These are phyloP conservation scores for Platycheirus rosarum DNA, from an alignment of 2,888 invertebrate species.

Conservation along the genomic window DNA sequence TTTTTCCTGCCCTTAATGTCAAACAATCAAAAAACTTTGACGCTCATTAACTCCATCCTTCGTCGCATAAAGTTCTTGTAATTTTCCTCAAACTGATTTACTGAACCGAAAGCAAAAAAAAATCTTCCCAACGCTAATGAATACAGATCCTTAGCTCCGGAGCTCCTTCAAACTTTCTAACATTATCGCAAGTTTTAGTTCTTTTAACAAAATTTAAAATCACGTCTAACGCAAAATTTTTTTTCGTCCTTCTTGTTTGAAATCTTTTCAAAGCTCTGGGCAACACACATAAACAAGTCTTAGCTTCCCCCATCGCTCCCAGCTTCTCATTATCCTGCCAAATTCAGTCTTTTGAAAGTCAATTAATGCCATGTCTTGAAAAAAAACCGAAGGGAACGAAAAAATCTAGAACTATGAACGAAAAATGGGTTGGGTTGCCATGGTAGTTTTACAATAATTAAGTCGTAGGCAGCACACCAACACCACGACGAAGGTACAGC, in stretches of 20 bases:
- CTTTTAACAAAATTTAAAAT: conserved; percentile 21
- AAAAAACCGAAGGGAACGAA: background rate
- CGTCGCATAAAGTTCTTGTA: background rate
- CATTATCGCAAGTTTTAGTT: conserved; percentile 15
- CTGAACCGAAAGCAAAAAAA: background rate
- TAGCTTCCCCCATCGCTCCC: background rate
- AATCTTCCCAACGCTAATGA: conserved; percentile 4
- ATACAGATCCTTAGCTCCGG: conserved; percentile 6
- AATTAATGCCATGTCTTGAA: conserved; percentile 10
- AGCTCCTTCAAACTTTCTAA: conserved; percentile 7
- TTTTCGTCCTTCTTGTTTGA: too few relatives aligned
- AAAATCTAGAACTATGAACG: conserved; percentile 17
- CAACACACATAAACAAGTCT: conserved; percentile 22
- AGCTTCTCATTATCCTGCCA: conserved; percentile 17
- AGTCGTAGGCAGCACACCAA: conserved; percentile 29
- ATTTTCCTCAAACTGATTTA: background rate
- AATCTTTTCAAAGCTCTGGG: conserved; percentile 11
- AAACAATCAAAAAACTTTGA: background rate
- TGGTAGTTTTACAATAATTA: conserved; percentile 40
- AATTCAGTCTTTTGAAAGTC: conserved; percentile 34
- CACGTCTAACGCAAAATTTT: background rate
- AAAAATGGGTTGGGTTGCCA: conserved; percentile 27
- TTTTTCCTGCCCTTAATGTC: background rate
- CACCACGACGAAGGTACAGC: too few relatives aligned
- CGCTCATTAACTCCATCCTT: conserved; percentile 19